These are phyloP conservation scores for Carpatolechia fugitivella DNA, from an alignment of 2,888 invertebrate species.

Conservation along the genomic window DNA sequence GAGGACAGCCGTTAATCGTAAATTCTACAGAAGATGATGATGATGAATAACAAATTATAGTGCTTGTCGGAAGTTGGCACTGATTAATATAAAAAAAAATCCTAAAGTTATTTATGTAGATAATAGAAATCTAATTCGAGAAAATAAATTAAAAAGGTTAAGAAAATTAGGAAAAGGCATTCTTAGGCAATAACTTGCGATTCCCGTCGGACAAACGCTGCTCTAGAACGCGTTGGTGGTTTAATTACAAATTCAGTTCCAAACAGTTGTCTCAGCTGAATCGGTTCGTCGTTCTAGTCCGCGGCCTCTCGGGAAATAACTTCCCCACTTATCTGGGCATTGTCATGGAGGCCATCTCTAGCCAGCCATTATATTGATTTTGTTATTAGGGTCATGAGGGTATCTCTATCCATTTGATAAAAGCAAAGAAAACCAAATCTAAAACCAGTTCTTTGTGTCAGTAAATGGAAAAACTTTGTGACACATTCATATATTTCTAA, in stretches of 20 bases:
- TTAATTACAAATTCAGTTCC: conserved; percentile 46
- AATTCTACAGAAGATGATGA: too few relatives aligned
- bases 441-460: neutral
- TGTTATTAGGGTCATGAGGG: conserved; percentile 3
- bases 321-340: conserved; percentile 37
- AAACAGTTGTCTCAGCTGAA: conserved; percentile 31
- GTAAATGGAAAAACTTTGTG: conserved; percentile 49
- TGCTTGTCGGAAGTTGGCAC: too few relatives aligned
- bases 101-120: too few relatives aligned
- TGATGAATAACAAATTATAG: too few relatives aligned
- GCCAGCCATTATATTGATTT: conserved; percentile 8
- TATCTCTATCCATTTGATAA: neutral
- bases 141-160: conserved; percentile 7
- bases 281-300: conserved; percentile 35
- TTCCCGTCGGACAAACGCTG: conserved; percentile 17
- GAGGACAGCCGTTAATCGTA: too few relatives aligned
- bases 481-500: conserved; percentile 39
- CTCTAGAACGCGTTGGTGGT: conserved; percentile 36
- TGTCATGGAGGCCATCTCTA: conserved; percentile 25
- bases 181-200: conserved; percentile 10
- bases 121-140: neutral
- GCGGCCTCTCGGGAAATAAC: conserved; percentile 49
- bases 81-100: too few relatives aligned
- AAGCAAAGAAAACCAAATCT: neutral
- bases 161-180: conserved; percentile 3